Conservation (phyloP, 2,797 vertebrate species). For the Pseudomugil tenellus region DNA sequence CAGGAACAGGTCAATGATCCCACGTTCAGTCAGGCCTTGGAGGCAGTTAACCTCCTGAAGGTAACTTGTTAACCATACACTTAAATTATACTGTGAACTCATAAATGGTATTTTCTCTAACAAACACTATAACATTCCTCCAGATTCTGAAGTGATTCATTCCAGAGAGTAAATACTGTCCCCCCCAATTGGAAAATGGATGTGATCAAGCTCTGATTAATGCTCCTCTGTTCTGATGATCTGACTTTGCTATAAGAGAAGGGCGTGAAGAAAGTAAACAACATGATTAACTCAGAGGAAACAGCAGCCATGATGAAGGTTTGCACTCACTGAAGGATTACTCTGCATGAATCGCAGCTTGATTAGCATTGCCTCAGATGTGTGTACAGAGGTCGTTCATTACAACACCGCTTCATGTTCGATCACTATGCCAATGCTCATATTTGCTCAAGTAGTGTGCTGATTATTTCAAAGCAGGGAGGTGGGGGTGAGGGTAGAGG, state of each 20-base stretch:
- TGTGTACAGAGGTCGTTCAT: slow-evolving; percentile 69
- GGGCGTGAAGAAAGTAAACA: slow-evolving; percentile 10
- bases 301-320: slow-evolving; percentile 20
- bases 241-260: slow-evolving; percentile 7
- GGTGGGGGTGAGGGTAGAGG: slow-evolving; percentile 4
- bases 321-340: slow-evolving; percentile 1
- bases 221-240: slow-evolving; percentile 6
- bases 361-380: slow-evolving; percentile 20
- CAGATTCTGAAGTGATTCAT: slow-evolving; percentile 13
- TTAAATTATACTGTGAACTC: slow-evolving; percentile 42
- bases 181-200: slow-evolving; percentile 20
- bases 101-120: slow-evolving; percentile 52
- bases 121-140: slow-evolving; percentile 33
- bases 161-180: slow-evolving; percentile 22
- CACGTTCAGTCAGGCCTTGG: slow-evolving; percentile 66
- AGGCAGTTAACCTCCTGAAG: slow-evolving; percentile 67
- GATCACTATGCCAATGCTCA: slow-evolving; percentile 63
- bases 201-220: slow-evolving; percentile 33
- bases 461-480: slow-evolving; percentile 69
- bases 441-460: slow-evolving; percentile 77
- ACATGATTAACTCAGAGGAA: slow-evolving; percentile 55
- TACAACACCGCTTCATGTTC: slow-evolving; percentile 70
- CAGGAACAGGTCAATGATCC: slow-evolving; percentile 82
- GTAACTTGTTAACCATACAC: slow-evolving; percentile 62
- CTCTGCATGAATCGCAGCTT: slow-evolving; percentile 4